Conservation (phyloP, 2,113 vertebrate genomes). For the Pterocles orientalis region DNA sequence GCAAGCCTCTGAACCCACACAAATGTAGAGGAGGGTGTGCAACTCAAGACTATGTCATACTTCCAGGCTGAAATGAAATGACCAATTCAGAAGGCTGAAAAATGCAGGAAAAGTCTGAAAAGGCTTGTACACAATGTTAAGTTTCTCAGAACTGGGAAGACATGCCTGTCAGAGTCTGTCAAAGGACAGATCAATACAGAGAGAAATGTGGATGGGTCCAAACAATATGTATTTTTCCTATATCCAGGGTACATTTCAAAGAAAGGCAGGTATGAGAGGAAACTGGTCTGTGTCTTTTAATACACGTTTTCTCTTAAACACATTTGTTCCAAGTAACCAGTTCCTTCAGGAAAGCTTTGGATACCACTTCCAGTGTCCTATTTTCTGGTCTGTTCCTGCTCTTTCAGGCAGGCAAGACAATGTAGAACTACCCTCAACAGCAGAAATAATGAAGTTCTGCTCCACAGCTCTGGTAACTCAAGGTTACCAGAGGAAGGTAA, state of each 20-base stretch:
- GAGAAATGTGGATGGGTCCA: not conserved
- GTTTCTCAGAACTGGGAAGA: not conserved
- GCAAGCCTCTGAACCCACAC: not conserved
- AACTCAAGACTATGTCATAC: fast-evolving
- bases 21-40: not conserved
- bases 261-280: not conserved
- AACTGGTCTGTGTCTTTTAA: not conserved
- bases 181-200: not conserved
- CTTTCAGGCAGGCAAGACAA: not conserved
- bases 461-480: not conserved
- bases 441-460: not conserved
- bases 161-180: not conserved
- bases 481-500: not conserved
- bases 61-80: not conserved
- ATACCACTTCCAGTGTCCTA: not conserved
- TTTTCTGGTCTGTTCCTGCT: not conserved
- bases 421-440: not conserved
- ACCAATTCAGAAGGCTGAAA: not conserved
- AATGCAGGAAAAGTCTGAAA: not conserved
- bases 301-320: not conserved
- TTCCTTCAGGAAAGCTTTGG: not conserved
- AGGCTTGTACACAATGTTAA: not conserved
- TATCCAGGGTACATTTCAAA: not conserved
- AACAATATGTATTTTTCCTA: not conserved
- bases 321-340: not conserved